Percentiles rank a stretch among this genome's conserved stretches.
These are phyloP conservation scores for Chionodraco myersi DNA, from an alignment of 2,113 vertebrate species.

Conservation along the genomic window DNA sequence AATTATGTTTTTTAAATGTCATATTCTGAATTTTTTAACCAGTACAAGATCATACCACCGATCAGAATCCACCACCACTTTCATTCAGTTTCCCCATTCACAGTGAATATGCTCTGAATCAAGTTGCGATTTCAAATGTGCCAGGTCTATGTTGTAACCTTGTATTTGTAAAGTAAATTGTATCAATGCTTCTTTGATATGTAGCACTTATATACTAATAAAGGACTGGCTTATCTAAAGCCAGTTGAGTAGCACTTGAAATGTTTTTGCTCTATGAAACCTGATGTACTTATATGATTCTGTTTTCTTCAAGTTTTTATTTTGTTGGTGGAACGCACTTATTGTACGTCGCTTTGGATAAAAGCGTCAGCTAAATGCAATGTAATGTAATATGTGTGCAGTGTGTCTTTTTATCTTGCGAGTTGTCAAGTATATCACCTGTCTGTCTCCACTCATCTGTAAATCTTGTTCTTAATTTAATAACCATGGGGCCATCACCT, in stretches of 20 bases:
- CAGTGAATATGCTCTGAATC: not conserved
- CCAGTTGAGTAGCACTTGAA: too few species aligned
- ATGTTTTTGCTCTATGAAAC: too few species aligned
- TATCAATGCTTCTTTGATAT: not conserved
- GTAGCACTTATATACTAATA: too few species aligned
- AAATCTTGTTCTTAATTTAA: constrained; percentile 13
- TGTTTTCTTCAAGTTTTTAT: too few species aligned
- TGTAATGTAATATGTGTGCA: not conserved
- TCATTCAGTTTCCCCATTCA: not conserved
- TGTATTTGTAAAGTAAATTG: not conserved
- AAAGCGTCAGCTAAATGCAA: too few species aligned
- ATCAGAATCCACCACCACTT: constrained; percentile 1
- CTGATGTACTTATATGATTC: too few species aligned
- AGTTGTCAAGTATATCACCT: not conserved
- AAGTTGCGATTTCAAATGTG: not conserved
- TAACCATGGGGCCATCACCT: not conserved
- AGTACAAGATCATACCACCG: not conserved
- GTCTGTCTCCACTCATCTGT: not conserved
- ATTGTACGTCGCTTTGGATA: too few species aligned
- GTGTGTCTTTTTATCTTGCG: not conserved
- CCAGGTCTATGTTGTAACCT: not conserved
- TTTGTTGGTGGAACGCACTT: too few species aligned
- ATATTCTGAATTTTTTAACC: not conserved
- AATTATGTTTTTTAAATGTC: not conserved
- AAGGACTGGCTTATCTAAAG: too few species aligned